Base-by-base conservation (phyloP, 1,140 invertebrate species). In the Sitodiplosis mosellana region DNA sequence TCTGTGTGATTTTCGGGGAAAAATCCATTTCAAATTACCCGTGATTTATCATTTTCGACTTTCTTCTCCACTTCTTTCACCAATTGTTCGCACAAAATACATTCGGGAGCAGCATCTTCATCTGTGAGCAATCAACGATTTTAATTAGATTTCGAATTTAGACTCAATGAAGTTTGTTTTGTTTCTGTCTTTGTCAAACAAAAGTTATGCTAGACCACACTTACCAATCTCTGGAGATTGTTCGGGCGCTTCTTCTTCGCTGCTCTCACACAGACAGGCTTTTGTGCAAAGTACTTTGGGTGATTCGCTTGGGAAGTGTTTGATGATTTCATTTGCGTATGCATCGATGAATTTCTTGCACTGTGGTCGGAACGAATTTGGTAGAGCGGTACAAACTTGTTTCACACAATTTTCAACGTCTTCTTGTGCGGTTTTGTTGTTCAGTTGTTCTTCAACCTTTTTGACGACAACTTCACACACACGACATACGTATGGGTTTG, bases 401-500 rank as follows among this genome's bases (percentile, higher is more conserved):
- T 61, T 49, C 80, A 74, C 1, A 93, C 70, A 14, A 75, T 65
- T 2, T 69, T 60, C 62, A 83, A 81, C 33, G 93, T 82, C 60
- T 82, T 73, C 45, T 78, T 72, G 73, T 84, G 65, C 10, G 71
- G 76, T 43, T 71, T 72, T 52, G 77, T 77, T 69, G 42, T 65
- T 65, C 37, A 87, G 56, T 44, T 69, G 56, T 22, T 71, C 56
- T 55, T 82, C 78, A 22, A 85, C 19, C 56, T 80, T 69, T 12
- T 70, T 61, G 70, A 85, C 75, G 0, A 77, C 58, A 54, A 76
- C 75, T 63, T 84, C 76, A 55, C 83, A 87, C 10, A 84, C 49
- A 1, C 73, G 65, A 56, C 83, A 77, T 27, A 21, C 5, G 7
- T 36, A 14, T 12, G 2, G 2, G 12, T 27, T 19, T 11, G 18